Conservation (phyloP, 2,888 invertebrate genomes). For the Phortica okadai region DNA sequence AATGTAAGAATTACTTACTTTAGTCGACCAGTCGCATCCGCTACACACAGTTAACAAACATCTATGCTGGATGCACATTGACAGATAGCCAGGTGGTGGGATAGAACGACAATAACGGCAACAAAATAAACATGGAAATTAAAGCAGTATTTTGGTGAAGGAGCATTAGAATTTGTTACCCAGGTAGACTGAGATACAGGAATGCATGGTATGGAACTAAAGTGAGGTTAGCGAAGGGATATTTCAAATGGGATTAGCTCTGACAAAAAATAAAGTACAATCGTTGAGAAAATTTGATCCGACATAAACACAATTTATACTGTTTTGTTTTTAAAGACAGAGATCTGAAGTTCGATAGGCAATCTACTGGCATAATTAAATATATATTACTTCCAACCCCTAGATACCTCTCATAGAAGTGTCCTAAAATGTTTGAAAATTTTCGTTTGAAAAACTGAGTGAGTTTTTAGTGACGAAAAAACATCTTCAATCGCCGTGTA, state of each 20-base stretch:
- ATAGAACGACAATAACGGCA: not conserved
- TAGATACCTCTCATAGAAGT: not conserved
- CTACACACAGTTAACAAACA: too few relatives aligned
- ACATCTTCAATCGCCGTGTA: too few relatives aligned
- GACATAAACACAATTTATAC: not conserved
- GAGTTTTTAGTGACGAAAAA: too few relatives aligned
- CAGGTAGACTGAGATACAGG: not conserved
- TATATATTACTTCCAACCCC: too few relatives aligned
- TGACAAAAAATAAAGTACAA: not conserved
- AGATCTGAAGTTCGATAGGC: not conserved
- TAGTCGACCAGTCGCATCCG: too few relatives aligned
- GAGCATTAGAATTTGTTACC: not conserved
- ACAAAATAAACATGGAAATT: not conserved
- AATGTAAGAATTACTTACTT: not conserved
- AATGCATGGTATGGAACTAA: too few relatives aligned
- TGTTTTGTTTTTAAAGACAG: not conserved
- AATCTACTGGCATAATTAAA: too few relatives aligned
- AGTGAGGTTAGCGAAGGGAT: not conserved
- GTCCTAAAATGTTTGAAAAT: too few relatives aligned
- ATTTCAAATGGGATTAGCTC: not conserved
- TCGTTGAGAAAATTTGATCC: not conserved
- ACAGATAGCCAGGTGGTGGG: slow-evolving; percentile 41
- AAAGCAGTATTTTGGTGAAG: slow-evolving; percentile 5
- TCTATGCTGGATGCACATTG: slow-evolving; percentile 35
- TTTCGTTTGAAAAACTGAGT: too few relatives aligned